Evolutionary conservation across 2,113 vertebrate genomes (phyloP), one percentile per base, ranked within the genome.

Genomic region (Tenrec ecaudatus): DNA sequence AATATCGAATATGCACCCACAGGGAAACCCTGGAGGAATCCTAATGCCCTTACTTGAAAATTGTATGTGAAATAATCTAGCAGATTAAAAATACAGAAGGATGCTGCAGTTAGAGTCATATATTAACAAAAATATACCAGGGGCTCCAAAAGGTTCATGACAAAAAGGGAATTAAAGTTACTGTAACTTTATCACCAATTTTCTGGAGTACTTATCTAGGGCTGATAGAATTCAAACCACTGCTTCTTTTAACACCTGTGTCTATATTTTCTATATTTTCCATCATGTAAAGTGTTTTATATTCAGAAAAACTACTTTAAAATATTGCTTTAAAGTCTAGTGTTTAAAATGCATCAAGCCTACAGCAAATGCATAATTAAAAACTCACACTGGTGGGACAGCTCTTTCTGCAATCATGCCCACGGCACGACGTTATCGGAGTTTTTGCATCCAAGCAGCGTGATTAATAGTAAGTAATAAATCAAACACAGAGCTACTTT

Each of bases 291-390:
- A n/a, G 16, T 40, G 82, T 2, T 91, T 92, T 88, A 77, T 62
- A 43, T 88, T 60, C 22, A 90, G 73, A 88, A 82, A 47, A 91
- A 93, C 57, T 53, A 29, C 31, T 88, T 82, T 68, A 17, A 40
- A 82, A 89, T n/a, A 66, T 14, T 64, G 20, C 73, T 71, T 91
- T 80, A 71, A 27, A 88, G 83, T 38, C 20, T 62, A 43, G 23
- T 90, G 2, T 92, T 96, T 86, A 92, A 94, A 95, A 83, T 43
- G 47, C 10, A 76, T 89, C 27, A 80, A 71, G 76, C 17, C 82
- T 91, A 62, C 22, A 62, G 22, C 33, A 87, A 58, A 57, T 82
- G 38, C 43, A 53, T 53, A 10, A 82, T 60, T 82, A 87, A 76
- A 82, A 90, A 60, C 23, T 78, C 71, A 84, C 40, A 31, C 68